A percentile compares a stretch with the other conserved stretches of the same genome.
phyloP scores from a whole-genome alignment of 2,113 vertebrate species.

The Ptyas mucosa region DNA sequence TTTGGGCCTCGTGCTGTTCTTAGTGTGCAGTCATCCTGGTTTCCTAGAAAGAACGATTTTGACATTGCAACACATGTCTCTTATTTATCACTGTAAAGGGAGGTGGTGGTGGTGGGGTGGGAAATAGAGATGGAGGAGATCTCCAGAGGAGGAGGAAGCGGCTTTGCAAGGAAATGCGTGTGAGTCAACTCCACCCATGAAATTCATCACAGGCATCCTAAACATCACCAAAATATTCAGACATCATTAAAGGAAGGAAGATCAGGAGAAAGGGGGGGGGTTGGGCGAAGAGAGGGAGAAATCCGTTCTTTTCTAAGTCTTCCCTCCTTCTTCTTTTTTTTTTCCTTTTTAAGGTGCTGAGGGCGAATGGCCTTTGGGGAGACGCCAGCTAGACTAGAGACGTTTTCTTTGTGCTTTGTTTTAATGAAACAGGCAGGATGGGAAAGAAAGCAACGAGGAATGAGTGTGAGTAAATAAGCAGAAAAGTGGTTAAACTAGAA shows the following conservation, averaged over 20 bases:
- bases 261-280: fast-evolving
- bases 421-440: constrained; percentile 63
- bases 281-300: neutral
- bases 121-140: constrained; percentile 26
- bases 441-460: constrained; percentile 24
- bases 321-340: neutral
- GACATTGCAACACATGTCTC: constrained; percentile 64
- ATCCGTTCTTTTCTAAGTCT: constrained; percentile 31
- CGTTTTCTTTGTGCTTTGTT: constrained; percentile 65
- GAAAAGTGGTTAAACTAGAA: neutral
- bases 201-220: constrained; percentile 45
- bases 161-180: constrained; percentile 35
- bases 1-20: constrained; percentile 67
- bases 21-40: constrained; percentile 62
- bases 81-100: constrained; percentile 55
- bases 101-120: neutral
- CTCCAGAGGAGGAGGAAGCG: constrained; percentile 20
- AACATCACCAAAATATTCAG: constrained; percentile 39
- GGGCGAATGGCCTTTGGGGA: constrained; percentile 22
- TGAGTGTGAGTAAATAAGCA: neutral
- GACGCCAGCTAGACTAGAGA: constrained; percentile 59
- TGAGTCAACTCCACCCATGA: constrained; percentile 41
- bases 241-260: neutral
- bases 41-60: constrained; percentile 56
- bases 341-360: constrained; percentile 74